Percentiles rank a stretch among this genome's conserved stretches.
Evolutionary conservation across 2,113 vertebrate species (phyloP).

Genomic region (Muntiacus muntjak): DNA sequence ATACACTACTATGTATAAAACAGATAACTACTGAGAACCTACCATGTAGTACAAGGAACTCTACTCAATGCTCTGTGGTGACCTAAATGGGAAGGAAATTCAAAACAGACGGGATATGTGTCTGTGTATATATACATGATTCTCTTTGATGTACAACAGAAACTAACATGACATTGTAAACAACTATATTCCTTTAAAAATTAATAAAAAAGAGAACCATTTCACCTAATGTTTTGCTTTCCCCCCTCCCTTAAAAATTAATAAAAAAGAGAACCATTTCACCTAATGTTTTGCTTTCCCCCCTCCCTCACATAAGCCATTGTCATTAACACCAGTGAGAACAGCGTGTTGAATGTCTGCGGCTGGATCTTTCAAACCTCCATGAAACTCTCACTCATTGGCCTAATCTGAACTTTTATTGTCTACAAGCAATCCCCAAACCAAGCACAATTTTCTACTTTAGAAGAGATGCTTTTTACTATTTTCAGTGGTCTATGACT

Average conservation of each 20-base stretch:
- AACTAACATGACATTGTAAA: neutral
- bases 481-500: neutral
- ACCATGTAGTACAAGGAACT: neutral
- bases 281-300: neutral
- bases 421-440: neutral
- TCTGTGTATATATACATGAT: neutral
- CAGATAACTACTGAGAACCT: neutral
- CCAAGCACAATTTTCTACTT: neutral
- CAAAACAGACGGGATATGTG: neutral
- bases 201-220: neutral
- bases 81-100: neutral
- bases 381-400: neutral
- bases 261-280: neutral
- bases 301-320: accelerated
- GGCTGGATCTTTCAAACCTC: neutral
- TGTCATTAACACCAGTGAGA: neutral
- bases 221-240: neutral
- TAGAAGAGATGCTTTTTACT: neutral
- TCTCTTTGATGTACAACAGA: neutral
- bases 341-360: neutral
- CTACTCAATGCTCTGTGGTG: neutral
- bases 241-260: neutral
- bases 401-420: neutral
- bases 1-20: neutral
- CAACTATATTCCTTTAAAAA: neutral